Base-by-base conservation (phyloP, 2,888 invertebrate genomes). In the Pelosia muscerda region DNA sequence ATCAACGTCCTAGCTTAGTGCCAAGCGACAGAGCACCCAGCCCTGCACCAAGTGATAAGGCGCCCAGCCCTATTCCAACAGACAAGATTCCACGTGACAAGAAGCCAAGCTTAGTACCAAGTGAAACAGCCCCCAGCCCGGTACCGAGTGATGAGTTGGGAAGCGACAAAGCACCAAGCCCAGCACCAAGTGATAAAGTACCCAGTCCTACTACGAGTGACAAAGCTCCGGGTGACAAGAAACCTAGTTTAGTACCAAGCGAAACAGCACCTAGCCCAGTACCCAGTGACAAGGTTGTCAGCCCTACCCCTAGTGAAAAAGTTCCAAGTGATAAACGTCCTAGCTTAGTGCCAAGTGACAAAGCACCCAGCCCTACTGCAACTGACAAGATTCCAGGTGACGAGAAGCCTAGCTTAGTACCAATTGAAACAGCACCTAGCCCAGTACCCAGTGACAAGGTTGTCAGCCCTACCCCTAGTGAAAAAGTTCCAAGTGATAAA, bases 251-350 rank as follows among this genome's bases (percentile, higher is more conserved):
- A 0, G 5, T 15, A 9, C 25, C 42, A 25, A 63, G 34, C 22
- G n/a, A 75, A 2, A 67, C 69, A 25, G 26, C 10, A 19, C 15
- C 34, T 22, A 73, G 59, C 31, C 67, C 70, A 26, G 64, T 59
- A 31, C 55, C 28, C 10, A 59, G 63, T 8, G 54, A 60, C 2
- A 62, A 67, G 15, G 68, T 25, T 5, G 49, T 58, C 8, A 66
- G 49, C 22, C 31, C 66, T 1, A 53, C 57, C 4, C 23, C 26
- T 10, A 53, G 31, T 10, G 65, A 58, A 1, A 58, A 53, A 22
- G 31, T 19, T 1, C 26, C 10, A 22, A 53, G 49, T 61, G 53
- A 49, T 0, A 70, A 73, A 3, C 6, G n/a, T 9, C 2, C 19
- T 25, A 73, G 62, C 25, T 38, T 57, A 10, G 62, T 31, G 5